Evolutionary conservation across 2,888 invertebrate genomes (phyloP).

Genomic region (Himalopsyche tibetana): DNA sequence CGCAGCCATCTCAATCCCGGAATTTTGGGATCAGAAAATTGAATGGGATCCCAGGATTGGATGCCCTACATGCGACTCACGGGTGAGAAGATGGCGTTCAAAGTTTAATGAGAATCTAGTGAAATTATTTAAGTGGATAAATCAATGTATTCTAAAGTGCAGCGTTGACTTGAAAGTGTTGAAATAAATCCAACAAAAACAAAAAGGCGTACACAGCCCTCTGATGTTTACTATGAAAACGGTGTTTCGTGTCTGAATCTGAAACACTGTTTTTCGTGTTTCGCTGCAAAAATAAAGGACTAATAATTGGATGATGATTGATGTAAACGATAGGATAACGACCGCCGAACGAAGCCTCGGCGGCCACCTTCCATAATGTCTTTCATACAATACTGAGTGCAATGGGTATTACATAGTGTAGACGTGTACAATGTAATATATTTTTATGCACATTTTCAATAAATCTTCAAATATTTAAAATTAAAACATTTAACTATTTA

Average conservation of each 20-base stretch:
- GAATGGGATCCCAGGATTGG: no score
- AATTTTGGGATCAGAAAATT: no score
- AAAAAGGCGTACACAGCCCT: not conserved
- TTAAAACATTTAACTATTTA: no score
- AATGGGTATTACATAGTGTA: not conserved
- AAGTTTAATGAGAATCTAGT: no score
- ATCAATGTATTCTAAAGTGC: no score
- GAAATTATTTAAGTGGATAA: no score
- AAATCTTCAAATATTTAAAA: no score
- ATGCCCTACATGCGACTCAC: no score
- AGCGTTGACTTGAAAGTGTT: not conserved
- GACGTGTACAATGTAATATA: not conserved
- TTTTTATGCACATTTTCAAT: no score
- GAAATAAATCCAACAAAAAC: not conserved
- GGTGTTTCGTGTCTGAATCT: conserved; percentile 48
- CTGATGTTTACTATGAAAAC: conserved; percentile 32
- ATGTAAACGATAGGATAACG: conserved; percentile 53
- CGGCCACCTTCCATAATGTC: not conserved
- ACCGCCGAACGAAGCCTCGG: conserved; percentile 42
- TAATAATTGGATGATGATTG: conserved; percentile 57
- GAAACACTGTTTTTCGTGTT: conserved; percentile 55
- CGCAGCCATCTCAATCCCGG: no score
- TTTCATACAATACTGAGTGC: not conserved
- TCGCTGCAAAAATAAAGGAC: conserved; percentile 47
- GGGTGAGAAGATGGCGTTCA: no score